These are phyloP conservation scores for Lypha dubia DNA, from an alignment of 2,888 invertebrate genomes.

Conservation along the genomic window DNA sequence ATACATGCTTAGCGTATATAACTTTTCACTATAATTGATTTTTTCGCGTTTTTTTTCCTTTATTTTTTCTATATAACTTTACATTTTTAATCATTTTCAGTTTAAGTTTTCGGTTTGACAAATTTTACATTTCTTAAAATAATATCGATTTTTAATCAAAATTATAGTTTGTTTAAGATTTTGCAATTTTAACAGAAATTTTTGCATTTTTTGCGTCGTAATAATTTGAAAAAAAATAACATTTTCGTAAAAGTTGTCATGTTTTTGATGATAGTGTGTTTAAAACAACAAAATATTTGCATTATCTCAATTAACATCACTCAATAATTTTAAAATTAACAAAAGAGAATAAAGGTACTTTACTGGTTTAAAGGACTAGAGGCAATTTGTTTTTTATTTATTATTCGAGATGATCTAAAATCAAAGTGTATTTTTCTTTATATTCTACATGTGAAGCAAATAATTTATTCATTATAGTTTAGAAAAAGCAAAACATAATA, in stretches of 20 bases:
- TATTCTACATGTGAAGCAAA: constrained; percentile 58
- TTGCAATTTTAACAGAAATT: too few species aligned
- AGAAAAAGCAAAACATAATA: constrained; percentile 49
- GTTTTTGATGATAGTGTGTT: constrained; percentile 25
- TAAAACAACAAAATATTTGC: constrained; percentile 52
- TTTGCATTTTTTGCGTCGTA: too few species aligned
- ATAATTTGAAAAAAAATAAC: too few species aligned
- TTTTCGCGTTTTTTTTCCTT: too few species aligned
- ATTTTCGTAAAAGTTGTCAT: not conserved
- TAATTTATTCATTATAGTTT: constrained; percentile 70
- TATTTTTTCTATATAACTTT: too few species aligned
- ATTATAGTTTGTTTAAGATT: too few species aligned
- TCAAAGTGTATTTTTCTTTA: constrained; percentile 39
- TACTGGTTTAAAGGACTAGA: constrained; percentile 25
- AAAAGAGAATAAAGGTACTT: constrained; percentile 10
- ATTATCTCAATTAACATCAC: constrained; percentile 51
- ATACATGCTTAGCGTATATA: too few species aligned
- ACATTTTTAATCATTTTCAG: too few species aligned
- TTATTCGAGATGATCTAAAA: constrained; percentile 51
- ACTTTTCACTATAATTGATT: too few species aligned
- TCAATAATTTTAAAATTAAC: constrained; percentile 31
- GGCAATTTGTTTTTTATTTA: constrained; percentile 58
- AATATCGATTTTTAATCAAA: too few species aligned
- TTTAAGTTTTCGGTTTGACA: too few species aligned
- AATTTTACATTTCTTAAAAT: too few species aligned